These are phyloP conservation scores for Loxodonta africana DNA, from an alignment of 2,113 vertebrate species.

Conservation along the genomic window DNA sequence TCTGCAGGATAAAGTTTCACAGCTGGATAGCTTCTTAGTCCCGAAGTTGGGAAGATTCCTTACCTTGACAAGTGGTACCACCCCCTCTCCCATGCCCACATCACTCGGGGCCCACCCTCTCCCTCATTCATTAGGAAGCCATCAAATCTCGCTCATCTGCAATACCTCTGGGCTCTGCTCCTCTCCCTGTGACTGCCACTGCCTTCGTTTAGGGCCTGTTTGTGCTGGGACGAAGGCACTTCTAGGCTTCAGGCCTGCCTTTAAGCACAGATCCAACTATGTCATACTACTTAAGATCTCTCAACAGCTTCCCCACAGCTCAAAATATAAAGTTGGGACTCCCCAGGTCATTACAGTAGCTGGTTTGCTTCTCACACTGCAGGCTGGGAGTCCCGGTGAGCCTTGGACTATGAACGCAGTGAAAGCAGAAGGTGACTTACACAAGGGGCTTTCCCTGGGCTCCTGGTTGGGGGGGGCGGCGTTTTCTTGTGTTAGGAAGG, in stretches of 20 bases:
- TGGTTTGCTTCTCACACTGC: neutral
- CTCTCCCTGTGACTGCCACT: neutral
- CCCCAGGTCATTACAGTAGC: neutral
- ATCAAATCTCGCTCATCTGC: neutral
- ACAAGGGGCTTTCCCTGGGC: neutral
- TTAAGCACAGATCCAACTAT: neutral
- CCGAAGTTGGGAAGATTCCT: neutral
- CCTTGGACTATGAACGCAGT: neutral
- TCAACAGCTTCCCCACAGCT: neutral
- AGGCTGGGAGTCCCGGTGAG: too few relatives aligned
- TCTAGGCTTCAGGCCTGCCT: neutral
- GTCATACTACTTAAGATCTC: neutral
- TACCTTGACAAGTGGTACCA: neutral
- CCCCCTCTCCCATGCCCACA: neutral
- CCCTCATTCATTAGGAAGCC: neutral
- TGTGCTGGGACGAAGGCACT: too few relatives aligned
- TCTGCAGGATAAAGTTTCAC: neutral
- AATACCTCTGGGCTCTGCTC: too few relatives aligned
- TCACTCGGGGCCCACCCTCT: rapidly evolving
- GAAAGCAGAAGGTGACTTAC: neutral
- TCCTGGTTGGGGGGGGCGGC: neutral
- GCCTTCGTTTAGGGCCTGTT: rapidly evolving
- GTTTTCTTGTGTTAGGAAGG: neutral
- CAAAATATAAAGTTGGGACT: rapidly evolving
- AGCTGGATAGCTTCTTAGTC: too few relatives aligned